Base-by-base conservation (phyloP, 2,888 invertebrate genomes). In the Dynastes maya region DNA sequence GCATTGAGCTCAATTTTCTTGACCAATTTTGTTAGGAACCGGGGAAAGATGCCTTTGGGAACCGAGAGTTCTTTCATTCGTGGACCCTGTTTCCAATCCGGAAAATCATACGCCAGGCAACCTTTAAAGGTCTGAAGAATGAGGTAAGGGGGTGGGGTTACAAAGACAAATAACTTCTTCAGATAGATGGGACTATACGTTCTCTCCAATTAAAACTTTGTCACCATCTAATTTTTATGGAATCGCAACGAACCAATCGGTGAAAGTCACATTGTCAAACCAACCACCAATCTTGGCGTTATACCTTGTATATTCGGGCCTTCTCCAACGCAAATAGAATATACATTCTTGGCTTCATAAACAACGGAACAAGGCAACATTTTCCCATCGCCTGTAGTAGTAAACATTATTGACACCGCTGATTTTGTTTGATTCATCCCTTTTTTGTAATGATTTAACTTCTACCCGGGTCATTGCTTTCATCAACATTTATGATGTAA, bases 361-460 rank as follows among this genome's bases (percentile, higher is more conserved):
- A 63, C 61, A 16, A 63, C 61, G 11, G 22, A 63, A 27, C 61
- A 63, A 22, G 61, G 22, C 22, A 22, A 63, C 27, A 63, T 63
- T 27, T 63, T 63, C 27, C 27, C 61, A 63, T 63, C 13, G 16
- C n/a, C 53, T 5, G 53, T 16, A n/a, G 61, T 27, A 22, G 27
- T 4, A 63, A 63, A 32, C 61, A 22, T 22, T 22, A 63, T 63
- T 29, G 61, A 63, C 11, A 29, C 27, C 27, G 11, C 27, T 11
- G 61, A 16, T 13, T 63, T 27, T 63, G 61, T 63, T 16, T 63
- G 3, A 63, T 63, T 63, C 61, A 27, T 27, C 61, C 61, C 61
- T 27, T 4, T 22, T 63, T 63, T 63, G 27, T 13, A 22, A 63
- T 27, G 27, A 63, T 63, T 63, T 63, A 27, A 11, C 11, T 22